A percentile compares a stretch with the other conserved stretches of the same genome.
Conservation (phyloP, 2,113 vertebrate genomes). For the Cyanoderma ruficeps region DNA sequence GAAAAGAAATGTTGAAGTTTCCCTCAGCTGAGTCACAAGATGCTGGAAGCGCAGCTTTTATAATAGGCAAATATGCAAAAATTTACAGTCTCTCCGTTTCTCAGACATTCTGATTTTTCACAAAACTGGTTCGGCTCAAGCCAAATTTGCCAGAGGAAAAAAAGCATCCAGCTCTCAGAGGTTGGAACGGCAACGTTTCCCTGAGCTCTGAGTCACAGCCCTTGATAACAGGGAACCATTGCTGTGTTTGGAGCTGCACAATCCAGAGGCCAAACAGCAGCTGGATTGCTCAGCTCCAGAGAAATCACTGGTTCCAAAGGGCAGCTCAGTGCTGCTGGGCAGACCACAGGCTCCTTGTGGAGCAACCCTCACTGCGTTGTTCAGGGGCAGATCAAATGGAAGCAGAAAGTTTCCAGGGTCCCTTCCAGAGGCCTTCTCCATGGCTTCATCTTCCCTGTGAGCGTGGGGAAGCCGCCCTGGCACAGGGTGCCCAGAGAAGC, state of each 20-base stretch:
- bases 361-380: not conserved
- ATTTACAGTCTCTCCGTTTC: not conserved
- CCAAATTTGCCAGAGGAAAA: not conserved
- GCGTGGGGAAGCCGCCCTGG: rapidly evolving
- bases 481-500: not conserved
- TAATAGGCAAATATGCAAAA: not conserved
- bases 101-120: not conserved
- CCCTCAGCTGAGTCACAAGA: not conserved
- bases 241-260: not conserved
- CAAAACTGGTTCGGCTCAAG: not conserved
- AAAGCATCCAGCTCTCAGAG: not conserved
- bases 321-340: not conserved
- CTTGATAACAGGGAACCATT: not conserved
- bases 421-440: not conserved
- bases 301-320: not conserved
- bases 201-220: constrained; percentile 26
- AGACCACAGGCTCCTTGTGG: not conserved
- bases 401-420: not conserved
- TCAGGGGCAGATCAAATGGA: not conserved
- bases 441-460: not conserved
- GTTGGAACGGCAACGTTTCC: not conserved
- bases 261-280: not conserved
- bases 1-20: not conserved
- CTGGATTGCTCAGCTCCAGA: not conserved
- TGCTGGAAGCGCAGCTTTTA: not conserved